These are phyloP conservation scores for Caenorhabditis brenneri DNA, from an alignment of 1,140 invertebrate genomes.

Conservation along the genomic window DNA sequence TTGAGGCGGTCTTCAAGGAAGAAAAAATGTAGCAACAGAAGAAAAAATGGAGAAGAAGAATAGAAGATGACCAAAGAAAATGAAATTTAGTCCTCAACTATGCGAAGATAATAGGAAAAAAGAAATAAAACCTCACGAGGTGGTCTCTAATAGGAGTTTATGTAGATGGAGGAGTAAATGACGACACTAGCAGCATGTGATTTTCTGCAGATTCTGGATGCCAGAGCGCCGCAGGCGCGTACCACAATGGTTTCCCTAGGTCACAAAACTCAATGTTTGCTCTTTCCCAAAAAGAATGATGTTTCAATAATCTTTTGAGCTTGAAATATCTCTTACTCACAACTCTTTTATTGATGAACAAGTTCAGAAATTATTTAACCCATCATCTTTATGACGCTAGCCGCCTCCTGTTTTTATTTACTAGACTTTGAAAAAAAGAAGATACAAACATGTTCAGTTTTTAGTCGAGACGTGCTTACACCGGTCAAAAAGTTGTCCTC, in stretches of 20 bases:
- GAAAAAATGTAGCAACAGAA: too few species aligned
- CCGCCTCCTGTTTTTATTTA: not conserved
- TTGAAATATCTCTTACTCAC: constrained; percentile 4
- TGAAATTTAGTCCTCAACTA: constrained; percentile 11
- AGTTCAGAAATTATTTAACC: not conserved
- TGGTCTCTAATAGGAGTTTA: not conserved
- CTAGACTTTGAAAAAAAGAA: not conserved
- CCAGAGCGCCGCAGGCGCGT: too few species aligned
- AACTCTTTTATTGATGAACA: not conserved
- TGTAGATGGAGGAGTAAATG: too few species aligned
- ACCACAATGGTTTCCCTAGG: too few species aligned
- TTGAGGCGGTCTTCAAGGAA: not conserved
- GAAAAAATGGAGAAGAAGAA: not conserved
- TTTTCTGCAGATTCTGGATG: too few species aligned
- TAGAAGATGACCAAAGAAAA: constrained; percentile 39
- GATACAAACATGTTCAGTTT: too few species aligned
- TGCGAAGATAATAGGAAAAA: not conserved
- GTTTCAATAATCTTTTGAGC: too few species aligned
- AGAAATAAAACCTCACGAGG: not conserved
- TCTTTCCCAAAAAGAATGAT: too few species aligned
- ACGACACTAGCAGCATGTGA: too few species aligned
- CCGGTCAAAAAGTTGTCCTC: constrained; percentile 17
- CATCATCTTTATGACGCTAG: not conserved
- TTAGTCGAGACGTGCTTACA: too few species aligned
- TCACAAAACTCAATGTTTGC: too few species aligned